Evolutionary conservation across 2,888 invertebrate genomes (phyloP).

Genomic region (Agapostemon virescens): DNA sequence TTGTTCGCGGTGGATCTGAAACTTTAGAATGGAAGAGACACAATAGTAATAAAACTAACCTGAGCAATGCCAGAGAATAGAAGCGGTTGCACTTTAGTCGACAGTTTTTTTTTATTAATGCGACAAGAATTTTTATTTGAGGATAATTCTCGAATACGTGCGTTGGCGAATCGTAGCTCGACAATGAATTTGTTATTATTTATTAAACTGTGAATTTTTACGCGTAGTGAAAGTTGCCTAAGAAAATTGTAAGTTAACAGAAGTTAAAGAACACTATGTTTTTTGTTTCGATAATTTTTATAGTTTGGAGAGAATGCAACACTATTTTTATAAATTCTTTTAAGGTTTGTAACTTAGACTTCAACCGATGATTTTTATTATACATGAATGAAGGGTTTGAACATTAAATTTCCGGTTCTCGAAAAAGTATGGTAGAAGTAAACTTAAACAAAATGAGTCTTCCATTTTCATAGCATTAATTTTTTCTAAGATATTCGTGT

Average conservation of each 20-base stretch:
- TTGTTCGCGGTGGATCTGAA: slow-evolving; percentile 25
- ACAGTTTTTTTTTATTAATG: not conserved
- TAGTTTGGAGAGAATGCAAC: not conserved
- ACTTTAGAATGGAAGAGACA: slow-evolving; percentile 24
- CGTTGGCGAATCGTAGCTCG: not conserved
- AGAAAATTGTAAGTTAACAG: not conserved
- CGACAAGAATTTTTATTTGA: slow-evolving; percentile 5
- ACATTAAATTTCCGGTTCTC: no score
- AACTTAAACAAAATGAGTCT: no score
- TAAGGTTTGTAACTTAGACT: not conserved
- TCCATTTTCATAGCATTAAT: no score
- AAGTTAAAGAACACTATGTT: not conserved
- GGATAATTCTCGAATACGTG: not conserved
- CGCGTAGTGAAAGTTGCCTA: not conserved
- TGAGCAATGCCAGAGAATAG: not conserved
- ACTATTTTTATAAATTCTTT: not conserved
- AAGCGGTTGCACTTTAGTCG: not conserved
- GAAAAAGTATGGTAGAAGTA: no score
- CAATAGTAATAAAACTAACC: slow-evolving; percentile 30
- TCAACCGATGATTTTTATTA: no score
- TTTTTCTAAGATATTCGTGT: no score
- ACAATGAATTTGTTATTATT: not conserved
- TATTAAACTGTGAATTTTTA: not conserved
- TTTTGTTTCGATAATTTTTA: not conserved
- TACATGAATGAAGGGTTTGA: not conserved